Evolutionary conservation across 2,888 invertebrate genomes (phyloP).

Genomic region (Germaria angustata): DNA sequence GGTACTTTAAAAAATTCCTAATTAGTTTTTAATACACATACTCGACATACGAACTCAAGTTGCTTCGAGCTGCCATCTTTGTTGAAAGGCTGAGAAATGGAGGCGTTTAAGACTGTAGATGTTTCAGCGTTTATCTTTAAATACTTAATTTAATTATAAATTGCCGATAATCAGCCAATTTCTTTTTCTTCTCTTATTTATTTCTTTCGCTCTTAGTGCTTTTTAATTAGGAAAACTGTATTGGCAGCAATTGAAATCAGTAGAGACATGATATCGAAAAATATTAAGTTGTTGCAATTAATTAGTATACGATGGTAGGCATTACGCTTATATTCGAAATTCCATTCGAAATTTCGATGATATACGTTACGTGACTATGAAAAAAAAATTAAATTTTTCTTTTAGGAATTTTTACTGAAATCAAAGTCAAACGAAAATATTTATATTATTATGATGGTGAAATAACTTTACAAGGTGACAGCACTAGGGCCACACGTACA

Average conservation of each 20-base stretch:
- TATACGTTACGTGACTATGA: too few relatives aligned
- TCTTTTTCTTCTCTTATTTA: not conserved
- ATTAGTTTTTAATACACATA: constrained; percentile 63
- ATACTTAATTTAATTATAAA: constrained; percentile 61
- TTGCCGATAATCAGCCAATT: constrained; percentile 48
- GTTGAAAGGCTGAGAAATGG: not conserved
- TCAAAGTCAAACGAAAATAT: too few relatives aligned
- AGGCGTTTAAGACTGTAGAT: constrained; percentile 16
- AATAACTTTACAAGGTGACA: too few relatives aligned
- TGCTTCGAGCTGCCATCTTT: not conserved
- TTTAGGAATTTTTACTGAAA: too few relatives aligned
- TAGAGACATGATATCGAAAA: constrained; percentile 4
- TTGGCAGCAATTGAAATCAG: constrained; percentile 38
- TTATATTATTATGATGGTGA: too few relatives aligned
- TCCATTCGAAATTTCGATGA: too few relatives aligned
- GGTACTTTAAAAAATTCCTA: constrained; percentile 61
- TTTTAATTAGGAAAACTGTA: constrained; percentile 30
- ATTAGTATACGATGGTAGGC: not conserved
- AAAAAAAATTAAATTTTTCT: too few relatives aligned
- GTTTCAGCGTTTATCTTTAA: constrained; percentile 39
- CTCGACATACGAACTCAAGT: constrained; percentile 16
- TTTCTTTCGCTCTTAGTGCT: constrained; percentile 17
- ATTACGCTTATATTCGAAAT: too few relatives aligned
- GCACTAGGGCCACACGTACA: too few relatives aligned
- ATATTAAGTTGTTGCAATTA: constrained; percentile 12